A percentile compares a stretch with the other conserved stretches of the same genome.
phyloP scores from a whole-genome alignment of 2,797 vertebrate genomes.

The Phrynocephalus forsythii region DNA sequence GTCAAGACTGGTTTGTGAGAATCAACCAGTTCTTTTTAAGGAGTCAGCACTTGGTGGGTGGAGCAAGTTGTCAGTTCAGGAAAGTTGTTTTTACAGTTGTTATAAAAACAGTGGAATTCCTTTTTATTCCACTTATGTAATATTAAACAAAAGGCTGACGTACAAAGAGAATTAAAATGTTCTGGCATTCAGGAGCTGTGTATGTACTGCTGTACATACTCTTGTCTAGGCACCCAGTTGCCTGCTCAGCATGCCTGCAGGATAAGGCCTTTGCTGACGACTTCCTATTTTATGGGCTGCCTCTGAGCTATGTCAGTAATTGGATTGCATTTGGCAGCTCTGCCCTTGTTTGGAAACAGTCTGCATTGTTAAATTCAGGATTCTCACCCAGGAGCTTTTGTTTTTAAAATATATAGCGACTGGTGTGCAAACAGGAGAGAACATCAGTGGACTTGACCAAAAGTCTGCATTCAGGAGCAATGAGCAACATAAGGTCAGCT shows the following conservation, averaged over 20 bases:
- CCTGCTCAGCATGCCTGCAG: not conserved
- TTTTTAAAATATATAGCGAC: fast-evolving
- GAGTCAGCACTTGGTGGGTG: no score
- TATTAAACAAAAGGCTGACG: fast-evolving
- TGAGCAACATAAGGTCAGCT: no score
- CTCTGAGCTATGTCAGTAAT: not conserved
- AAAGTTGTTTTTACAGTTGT: not conserved
- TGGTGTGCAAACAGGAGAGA: not conserved
- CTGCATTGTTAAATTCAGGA: fast-evolving
- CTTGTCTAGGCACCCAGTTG: fast-evolving
- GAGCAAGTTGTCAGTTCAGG: not conserved
- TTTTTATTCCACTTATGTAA: not conserved
- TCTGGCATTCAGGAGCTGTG: not conserved
- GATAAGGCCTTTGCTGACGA: not conserved
- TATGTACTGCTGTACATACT: not conserved
- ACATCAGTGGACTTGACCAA: not conserved
- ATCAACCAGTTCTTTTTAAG: no score
- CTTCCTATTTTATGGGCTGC: not conserved
- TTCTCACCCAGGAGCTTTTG: not conserved
- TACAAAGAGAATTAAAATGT: not conserved
- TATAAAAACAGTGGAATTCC: no score
- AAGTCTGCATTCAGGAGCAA: no score
- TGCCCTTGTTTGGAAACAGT: not conserved
- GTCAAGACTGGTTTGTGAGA: no score
- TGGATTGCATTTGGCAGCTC: not conserved